These are phyloP conservation scores for Muntiacus reevesi DNA, from an alignment of 2,113 vertebrate genomes.

Conservation along the genomic window DNA sequence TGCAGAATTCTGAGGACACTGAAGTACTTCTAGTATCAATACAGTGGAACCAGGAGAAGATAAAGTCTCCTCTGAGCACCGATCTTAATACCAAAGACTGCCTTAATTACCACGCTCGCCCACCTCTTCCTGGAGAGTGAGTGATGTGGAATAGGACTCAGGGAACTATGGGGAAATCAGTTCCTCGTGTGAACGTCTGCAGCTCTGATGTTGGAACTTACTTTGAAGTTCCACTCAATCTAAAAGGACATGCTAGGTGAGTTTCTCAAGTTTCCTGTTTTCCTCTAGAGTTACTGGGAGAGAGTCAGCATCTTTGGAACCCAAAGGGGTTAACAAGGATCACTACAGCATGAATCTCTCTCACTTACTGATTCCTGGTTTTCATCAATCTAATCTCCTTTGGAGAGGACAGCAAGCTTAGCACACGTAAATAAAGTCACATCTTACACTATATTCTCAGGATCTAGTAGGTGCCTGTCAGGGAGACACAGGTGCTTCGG, in stretches of 20 bases:
- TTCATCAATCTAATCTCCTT: not conserved
- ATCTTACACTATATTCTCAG: not conserved
- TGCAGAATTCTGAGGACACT: not conserved
- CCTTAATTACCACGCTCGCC: not conserved
- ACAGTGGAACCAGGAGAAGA: not conserved
- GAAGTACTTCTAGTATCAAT: not conserved
- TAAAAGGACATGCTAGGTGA: not conserved
- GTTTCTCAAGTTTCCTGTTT: not conserved
- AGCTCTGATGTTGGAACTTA: not conserved
- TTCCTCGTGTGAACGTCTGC: not conserved
- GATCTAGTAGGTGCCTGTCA: not conserved
- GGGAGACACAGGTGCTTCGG: not conserved
- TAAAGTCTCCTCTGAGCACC: not conserved
- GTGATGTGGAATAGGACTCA: not conserved
- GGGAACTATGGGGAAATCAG: not conserved
- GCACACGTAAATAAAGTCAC: not conserved
- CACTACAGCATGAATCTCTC: not conserved
- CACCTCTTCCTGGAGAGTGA: not conserved
- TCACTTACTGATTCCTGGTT: not conserved
- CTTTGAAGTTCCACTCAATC: not conserved
- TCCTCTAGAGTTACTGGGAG: not conserved
- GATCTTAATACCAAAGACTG: not conserved
- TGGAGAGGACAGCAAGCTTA: not conserved
- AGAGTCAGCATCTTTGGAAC: not conserved
- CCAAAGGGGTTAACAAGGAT: not conserved